Conservation (phyloP, 2,888 invertebrate species). For the Sarcophaga carnaria region DNA sequence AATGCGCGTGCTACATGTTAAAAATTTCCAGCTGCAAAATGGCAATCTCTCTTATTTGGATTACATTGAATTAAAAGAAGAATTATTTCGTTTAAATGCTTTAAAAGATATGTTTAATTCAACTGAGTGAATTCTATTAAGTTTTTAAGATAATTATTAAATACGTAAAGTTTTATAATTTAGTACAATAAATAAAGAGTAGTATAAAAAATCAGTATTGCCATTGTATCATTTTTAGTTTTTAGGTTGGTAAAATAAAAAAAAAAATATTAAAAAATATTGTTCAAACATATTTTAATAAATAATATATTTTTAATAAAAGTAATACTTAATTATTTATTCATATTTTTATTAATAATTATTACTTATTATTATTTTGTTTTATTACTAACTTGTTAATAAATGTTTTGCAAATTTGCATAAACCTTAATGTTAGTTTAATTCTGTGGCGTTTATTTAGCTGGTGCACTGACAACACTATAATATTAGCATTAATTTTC, state of each 20-base stretch:
- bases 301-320: too few relatives aligned
- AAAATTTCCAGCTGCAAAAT: constrained; percentile 74
- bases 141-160: not conserved
- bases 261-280: too few relatives aligned
- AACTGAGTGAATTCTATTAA: constrained; percentile 16
- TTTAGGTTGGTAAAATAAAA: too few relatives aligned
- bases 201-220: too few relatives aligned
- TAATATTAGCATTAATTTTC: not conserved
- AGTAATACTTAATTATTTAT: too few relatives aligned
- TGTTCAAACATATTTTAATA: too few relatives aligned
- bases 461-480: not conserved
- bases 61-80: constrained; percentile 75
- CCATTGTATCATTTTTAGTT: too few relatives aligned
- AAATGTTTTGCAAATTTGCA: too few relatives aligned
- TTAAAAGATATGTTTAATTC: constrained; percentile 72
- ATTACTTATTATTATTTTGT: too few relatives aligned
- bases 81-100: constrained; percentile 73
- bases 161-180: not conserved
- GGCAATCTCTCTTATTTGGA: constrained; percentile 76
- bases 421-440: too few relatives aligned
- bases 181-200: not conserved
- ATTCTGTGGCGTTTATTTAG: not conserved
- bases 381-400: too few relatives aligned
- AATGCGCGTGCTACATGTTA: constrained; percentile 74
- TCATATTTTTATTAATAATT: too few relatives aligned